A percentile compares a stretch with the other conserved stretches of the same genome.
Conservation (phyloP, 2,888 invertebrate genomes). For the Conomelus anceps region DNA sequence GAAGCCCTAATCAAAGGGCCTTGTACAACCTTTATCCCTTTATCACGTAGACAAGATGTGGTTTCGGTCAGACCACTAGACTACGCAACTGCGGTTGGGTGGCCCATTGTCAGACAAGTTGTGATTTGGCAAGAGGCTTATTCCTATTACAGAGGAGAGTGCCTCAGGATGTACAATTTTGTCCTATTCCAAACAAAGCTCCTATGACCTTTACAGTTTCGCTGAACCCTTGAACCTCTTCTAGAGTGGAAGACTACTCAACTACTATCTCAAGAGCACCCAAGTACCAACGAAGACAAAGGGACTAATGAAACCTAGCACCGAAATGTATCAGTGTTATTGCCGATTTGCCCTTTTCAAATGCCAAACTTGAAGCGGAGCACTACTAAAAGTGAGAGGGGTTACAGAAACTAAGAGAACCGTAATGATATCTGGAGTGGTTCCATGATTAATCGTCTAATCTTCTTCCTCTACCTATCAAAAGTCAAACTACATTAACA, state of each 20-base stretch:
- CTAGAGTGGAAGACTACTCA: neutral
- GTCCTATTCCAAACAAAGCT: neutral
- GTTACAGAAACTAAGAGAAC: neutral
- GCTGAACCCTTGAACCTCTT: neutral
- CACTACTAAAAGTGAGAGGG: neutral
- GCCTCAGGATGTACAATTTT: neutral
- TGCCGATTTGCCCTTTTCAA: constrained; percentile 6
- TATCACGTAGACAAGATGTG: neutral
- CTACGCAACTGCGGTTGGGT: neutral
- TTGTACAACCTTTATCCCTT: neutral
- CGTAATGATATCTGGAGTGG: neutral
- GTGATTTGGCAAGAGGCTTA: neutral
- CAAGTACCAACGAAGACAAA: constrained; percentile 4
- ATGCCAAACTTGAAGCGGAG: neutral
- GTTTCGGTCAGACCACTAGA: neutral
- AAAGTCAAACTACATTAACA: neutral
- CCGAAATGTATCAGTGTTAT: constrained; percentile 5
- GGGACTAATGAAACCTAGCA: constrained; percentile 8
- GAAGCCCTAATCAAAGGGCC: neutral
- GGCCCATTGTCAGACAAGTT: neutral
- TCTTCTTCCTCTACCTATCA: neutral
- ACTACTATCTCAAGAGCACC: neutral
- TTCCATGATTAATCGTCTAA: neutral
- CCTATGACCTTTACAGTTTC: neutral
- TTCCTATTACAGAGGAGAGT: neutral